These are phyloP conservation scores for Gobius niger DNA, from an alignment of 2,113 vertebrate species.

Conservation along the genomic window DNA sequence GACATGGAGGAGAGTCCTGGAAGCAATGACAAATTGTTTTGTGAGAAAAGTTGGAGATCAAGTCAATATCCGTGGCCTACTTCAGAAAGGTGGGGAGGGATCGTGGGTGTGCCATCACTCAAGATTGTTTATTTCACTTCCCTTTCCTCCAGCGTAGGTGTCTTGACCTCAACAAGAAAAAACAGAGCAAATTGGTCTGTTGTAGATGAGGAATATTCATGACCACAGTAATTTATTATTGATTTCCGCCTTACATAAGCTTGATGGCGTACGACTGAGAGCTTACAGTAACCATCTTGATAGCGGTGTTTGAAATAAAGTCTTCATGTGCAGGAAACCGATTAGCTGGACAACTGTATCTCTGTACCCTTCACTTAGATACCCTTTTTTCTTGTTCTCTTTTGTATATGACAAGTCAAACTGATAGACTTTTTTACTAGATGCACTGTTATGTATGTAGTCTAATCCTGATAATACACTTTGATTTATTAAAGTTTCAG, in stretches of 20 bases:
- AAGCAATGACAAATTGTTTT: conserved; percentile 71
- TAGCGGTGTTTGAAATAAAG: not conserved
- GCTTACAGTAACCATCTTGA: too few species aligned
- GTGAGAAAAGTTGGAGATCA: conserved; percentile 47
- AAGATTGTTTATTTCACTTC: conserved; percentile 35
- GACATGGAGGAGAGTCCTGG: conserved; percentile 58
- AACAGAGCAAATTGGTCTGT: not conserved
- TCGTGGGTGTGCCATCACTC: conserved; percentile 25
- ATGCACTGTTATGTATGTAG: too few species aligned
- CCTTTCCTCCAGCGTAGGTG: conserved; percentile 10
- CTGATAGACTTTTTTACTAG: too few species aligned
- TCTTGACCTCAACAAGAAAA: conserved; percentile 15
- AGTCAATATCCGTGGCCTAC: conserved; percentile 55
- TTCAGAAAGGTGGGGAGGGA: conserved; percentile 29
- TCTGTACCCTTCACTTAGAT: too few species aligned
- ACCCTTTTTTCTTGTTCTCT: too few species aligned
- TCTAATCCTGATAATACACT: too few species aligned
- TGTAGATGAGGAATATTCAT: not conserved
- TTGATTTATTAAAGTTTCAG: too few species aligned
- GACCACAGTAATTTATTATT: not conserved
- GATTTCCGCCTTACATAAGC: not conserved
- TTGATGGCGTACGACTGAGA: not conserved
- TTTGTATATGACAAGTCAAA: too few species aligned
- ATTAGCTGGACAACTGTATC: not conserved
- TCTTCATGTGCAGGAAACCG: not conserved